phyloP scores from a whole-genome alignment of 2,888 invertebrate species.

The Elmis aenea region DNA sequence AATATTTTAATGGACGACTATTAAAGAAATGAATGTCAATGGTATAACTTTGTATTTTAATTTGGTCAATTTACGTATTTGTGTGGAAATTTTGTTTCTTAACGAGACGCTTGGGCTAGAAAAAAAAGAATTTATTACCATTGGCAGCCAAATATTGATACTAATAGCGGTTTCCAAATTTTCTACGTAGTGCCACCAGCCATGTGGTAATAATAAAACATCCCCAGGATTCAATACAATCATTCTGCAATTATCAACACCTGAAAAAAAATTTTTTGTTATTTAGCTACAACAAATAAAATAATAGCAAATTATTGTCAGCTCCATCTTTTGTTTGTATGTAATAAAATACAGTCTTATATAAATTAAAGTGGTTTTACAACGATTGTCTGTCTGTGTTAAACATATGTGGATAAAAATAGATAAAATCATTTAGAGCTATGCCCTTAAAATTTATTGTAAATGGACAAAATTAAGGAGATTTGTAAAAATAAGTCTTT shows the following conservation, averaged over 20 bases:
- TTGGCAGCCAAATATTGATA: constrained; percentile 68
- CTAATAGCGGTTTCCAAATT: constrained; percentile 67
- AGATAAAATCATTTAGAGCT: too few relatives aligned
- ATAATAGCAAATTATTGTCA: background rate
- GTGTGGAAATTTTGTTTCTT: too few relatives aligned
- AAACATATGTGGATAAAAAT: too few relatives aligned
- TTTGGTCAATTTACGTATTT: too few relatives aligned
- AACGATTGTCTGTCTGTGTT: too few relatives aligned
- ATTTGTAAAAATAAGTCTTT: too few relatives aligned
- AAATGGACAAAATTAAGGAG: too few relatives aligned
- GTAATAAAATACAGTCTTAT: background rate
- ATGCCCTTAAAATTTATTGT: too few relatives aligned
- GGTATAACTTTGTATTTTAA: too few relatives aligned
- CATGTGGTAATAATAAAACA: constrained; percentile 79
- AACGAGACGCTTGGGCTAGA: constrained; percentile 39
- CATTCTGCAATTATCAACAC: constrained; percentile 37
- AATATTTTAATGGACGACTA: too few relatives aligned
- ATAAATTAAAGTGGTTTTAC: too few relatives aligned
- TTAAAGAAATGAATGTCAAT: too few relatives aligned
- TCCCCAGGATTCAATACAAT: constrained; percentile 78
- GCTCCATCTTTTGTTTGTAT: background rate
- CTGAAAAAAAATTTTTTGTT: constrained; percentile 21
- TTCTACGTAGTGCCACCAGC: constrained; percentile 98
- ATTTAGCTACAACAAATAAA: constrained; percentile 3
- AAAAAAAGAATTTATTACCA: constrained; percentile 48